These are phyloP conservation scores for Pristionchus entomophagus DNA, from an alignment of 2,888 invertebrate genomes.

Conservation along the genomic window DNA sequence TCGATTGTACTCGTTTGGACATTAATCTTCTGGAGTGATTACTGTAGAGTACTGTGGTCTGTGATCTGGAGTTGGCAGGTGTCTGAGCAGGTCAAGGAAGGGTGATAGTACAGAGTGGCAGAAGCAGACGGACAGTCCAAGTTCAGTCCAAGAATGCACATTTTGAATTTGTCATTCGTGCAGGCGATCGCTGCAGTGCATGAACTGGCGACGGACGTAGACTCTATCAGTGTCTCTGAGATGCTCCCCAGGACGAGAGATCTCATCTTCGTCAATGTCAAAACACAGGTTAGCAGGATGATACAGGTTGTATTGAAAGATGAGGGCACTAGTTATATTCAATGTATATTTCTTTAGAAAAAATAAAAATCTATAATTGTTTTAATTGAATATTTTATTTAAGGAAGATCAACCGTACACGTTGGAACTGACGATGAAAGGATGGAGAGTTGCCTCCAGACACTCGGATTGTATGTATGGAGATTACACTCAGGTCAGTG, in stretches of 20 bases:
- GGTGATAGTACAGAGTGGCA: background rate
- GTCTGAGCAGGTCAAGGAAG: background rate
- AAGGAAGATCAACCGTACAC: conserved; percentile 80
- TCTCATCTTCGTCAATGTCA: conserved; percentile 85
- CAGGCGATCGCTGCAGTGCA: conserved; percentile 85
- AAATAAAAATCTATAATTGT: no score
- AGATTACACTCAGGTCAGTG: conserved; percentile 64
- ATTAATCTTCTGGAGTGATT: background rate
- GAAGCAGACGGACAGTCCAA: conserved; percentile 79
- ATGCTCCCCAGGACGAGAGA: conserved; percentile 81
- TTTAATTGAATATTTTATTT: no score
- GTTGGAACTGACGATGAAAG: conserved; percentile 83
- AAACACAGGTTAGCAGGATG: no score
- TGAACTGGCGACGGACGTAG: conserved; percentile 83
- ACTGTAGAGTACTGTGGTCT: background rate
- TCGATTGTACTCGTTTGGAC: background rate
- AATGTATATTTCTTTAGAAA: no score
- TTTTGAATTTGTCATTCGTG: background rate
- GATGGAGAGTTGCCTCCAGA: conserved; percentile 72
- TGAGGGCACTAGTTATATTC: no score
- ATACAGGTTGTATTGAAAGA: no score
- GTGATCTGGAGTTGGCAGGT: background rate
- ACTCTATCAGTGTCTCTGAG: conserved; percentile 81
- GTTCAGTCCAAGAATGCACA: conserved; percentile 80
- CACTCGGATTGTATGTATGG: conserved; percentile 75